Percentiles rank a stretch among this genome's conserved stretches.
Conservation (phyloP, 2,797 vertebrate species). For the Oreochromis mossambicus region DNA sequence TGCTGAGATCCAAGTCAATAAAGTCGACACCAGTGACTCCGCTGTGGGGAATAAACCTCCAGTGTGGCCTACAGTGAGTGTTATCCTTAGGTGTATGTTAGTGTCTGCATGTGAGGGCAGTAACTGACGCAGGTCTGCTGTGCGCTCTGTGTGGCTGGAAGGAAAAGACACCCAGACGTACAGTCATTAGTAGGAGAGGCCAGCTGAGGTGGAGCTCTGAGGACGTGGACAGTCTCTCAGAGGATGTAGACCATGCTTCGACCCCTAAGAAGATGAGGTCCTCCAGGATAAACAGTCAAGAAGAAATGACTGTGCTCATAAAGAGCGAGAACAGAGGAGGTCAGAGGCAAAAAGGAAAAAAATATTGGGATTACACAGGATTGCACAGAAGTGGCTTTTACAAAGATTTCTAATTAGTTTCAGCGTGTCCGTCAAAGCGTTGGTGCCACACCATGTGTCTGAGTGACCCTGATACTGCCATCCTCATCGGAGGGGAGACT, state of each 20-base stretch:
- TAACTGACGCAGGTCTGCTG: background rate
- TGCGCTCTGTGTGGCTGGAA: constrained; percentile 9
- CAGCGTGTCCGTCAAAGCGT: constrained; percentile 82
- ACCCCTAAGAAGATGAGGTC: constrained; percentile 63
- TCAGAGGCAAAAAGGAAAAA: background rate
- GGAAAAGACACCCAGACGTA: constrained; percentile 62
- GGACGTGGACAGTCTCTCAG: constrained; percentile 35
- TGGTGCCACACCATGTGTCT: constrained; percentile 88
- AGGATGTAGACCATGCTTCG: constrained; percentile 39
- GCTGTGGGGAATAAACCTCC: constrained; percentile 3
- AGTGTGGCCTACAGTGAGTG: constrained; percentile 66
- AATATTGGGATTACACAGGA: background rate
- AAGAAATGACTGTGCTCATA: constrained; percentile 49
- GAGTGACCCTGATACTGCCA: constrained; percentile 79
- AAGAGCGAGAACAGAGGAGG: constrained; percentile 50
- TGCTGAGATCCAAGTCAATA: constrained; percentile 63
- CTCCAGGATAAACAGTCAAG: constrained; percentile 50
- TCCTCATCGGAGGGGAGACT: constrained; percentile 86
- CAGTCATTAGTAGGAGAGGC: constrained; percentile 49
- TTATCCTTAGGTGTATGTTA: background rate
- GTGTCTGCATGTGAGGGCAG: background rate
- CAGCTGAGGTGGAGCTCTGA: constrained; percentile 61
- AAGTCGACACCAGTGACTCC: constrained; percentile 41
- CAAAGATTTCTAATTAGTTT: constrained; percentile 23
- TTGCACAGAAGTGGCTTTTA: background rate